Percentiles rank a stretch among this genome's conserved stretches.
Evolutionary conservation across 2,888 invertebrate species (phyloP).

Genomic region (Chironomus riparius): DNA sequence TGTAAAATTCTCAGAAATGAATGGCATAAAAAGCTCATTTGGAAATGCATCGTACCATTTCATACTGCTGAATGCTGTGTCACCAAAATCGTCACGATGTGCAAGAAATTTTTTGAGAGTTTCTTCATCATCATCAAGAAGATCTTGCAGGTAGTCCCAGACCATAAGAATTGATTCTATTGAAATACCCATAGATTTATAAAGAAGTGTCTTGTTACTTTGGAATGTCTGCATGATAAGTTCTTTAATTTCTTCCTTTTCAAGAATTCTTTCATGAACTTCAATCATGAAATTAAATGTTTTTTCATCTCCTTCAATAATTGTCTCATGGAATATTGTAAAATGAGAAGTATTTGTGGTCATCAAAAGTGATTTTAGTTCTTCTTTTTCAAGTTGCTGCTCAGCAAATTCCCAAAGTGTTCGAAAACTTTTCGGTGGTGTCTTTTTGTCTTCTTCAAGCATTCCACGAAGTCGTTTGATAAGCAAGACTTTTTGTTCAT

Average conservation of each 20-base stretch:
- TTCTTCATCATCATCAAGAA: not conserved
- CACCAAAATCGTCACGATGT: constrained; percentile 3
- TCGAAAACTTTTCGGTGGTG: not conserved
- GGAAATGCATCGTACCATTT: constrained; percentile 3
- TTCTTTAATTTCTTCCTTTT: not conserved
- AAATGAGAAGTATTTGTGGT: not conserved
- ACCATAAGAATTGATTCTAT: not conserved
- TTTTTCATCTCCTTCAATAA: not conserved
- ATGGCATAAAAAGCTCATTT: not conserved
- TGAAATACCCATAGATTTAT: not conserved
- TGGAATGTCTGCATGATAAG: not conserved
- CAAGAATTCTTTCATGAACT: not conserved
- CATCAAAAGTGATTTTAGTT: not conserved
- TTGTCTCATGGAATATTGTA: not conserved
- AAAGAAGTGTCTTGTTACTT: not conserved
- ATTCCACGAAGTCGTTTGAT: not conserved
- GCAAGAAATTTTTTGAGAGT: not conserved
- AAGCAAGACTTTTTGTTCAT: not conserved
- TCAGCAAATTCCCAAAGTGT: not conserved
- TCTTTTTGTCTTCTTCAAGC: not conserved
- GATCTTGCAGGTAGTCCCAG: not conserved
- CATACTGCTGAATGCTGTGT: not conserved
- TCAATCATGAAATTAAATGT: not conserved
- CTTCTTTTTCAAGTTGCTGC: not conserved
- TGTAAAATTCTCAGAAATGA: not conserved